phyloP scores from a whole-genome alignment of 2,888 invertebrate species.

The Ophioninae sp. region DNA sequence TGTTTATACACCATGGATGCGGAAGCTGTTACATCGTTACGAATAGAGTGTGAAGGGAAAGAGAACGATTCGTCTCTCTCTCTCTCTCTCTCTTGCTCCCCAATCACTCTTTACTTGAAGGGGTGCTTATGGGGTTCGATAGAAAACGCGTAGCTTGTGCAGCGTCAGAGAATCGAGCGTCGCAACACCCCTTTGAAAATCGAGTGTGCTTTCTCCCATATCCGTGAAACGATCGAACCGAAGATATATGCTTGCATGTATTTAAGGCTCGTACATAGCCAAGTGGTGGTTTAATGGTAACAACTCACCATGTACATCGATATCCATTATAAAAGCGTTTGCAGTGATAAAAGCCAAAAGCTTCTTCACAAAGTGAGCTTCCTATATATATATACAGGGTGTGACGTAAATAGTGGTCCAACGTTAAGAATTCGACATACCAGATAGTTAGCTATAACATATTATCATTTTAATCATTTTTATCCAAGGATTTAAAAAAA shows the following conservation, averaged over 20 bases:
- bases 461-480: too few relatives aligned
- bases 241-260: background rate
- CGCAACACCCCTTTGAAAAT: slow-evolving; percentile 59
- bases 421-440: too few relatives aligned
- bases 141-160: slow-evolving; percentile 49
- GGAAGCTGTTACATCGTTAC: slow-evolving; percentile 72
- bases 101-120: background rate
- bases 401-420: background rate
- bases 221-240: slow-evolving; percentile 51
- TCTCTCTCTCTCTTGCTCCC: slow-evolving; percentile 10
- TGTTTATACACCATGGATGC: slow-evolving; percentile 74
- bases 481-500: too few relatives aligned
- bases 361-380: slow-evolving; percentile 30
- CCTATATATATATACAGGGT: slow-evolving; percentile 1
- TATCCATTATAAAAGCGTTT: slow-evolving; percentile 62
- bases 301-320: slow-evolving; percentile 60
- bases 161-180: slow-evolving; percentile 45
- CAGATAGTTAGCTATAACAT: too few relatives aligned
- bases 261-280: slow-evolving; percentile 11
- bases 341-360: slow-evolving; percentile 36
- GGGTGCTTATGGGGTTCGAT: slow-evolving; percentile 15
- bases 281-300: slow-evolving; percentile 27
- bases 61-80: slow-evolving; percentile 17
- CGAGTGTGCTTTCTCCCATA: slow-evolving; percentile 47
- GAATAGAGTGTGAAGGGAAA: slow-evolving; percentile 51